phyloP scores from a whole-genome alignment of 2,888 invertebrate genomes.

The Biston betularia region DNA sequence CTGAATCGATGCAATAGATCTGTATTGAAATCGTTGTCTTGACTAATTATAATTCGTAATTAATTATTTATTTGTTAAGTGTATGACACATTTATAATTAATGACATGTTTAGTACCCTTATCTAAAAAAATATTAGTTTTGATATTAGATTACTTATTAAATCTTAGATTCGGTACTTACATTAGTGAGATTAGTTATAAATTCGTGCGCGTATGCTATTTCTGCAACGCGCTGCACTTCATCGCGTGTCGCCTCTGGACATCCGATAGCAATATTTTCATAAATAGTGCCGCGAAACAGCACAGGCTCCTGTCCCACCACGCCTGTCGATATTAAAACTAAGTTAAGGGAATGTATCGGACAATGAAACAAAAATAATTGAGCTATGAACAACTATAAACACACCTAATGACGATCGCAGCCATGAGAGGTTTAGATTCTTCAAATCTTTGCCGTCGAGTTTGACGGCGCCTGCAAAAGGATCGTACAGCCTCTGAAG shows the following conservation, averaged over 20 bases:
- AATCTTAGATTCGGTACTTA: slow-evolving; percentile 60
- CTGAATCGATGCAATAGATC: no score
- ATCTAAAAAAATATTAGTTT: no score
- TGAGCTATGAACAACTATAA: neutral
- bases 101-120: no score
- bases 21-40: no score
- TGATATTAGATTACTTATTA: no score
- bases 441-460: slow-evolving; percentile 89
- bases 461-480: slow-evolving; percentile 80
- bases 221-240: slow-evolving; percentile 90
- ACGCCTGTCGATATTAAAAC: slow-evolving; percentile 78
- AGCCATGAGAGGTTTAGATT: slow-evolving; percentile 91
- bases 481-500: slow-evolving; percentile 92
- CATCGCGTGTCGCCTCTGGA: slow-evolving; percentile 87
- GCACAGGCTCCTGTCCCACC: slow-evolving; percentile 95
- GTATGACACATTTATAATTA: no score
- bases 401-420: slow-evolving; percentile 89
- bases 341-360: neutral
- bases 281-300: slow-evolving; percentile 92
- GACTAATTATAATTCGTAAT: no score
- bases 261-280: slow-evolving; percentile 90
- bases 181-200: slow-evolving; percentile 89
- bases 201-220: slow-evolving; percentile 93
- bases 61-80: no score
- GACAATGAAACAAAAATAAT: neutral